Percentiles rank a stretch among this genome's conserved stretches.
These are phyloP conservation scores for Drosophila santomea DNA, from an alignment of 1,140 invertebrate species.

Conservation along the genomic window DNA sequence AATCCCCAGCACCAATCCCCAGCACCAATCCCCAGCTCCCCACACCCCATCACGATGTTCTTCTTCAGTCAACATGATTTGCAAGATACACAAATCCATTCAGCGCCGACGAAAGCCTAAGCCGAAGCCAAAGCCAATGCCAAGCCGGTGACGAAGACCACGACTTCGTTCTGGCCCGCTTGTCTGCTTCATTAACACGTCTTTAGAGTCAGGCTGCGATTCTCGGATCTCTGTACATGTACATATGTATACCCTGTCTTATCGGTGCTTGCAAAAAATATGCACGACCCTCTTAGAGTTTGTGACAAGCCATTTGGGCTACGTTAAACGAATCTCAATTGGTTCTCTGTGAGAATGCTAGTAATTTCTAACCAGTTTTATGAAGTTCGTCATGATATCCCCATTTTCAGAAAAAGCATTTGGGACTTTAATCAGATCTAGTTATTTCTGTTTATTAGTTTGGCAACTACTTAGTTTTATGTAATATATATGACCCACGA, in stretches of 20 bases:
- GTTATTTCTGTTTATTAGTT: too few relatives aligned
- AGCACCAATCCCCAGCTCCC: not conserved
- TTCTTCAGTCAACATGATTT: slow-evolving; percentile 79
- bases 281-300: too few relatives aligned
- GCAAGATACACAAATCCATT: slow-evolving; percentile 81
- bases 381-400: too few relatives aligned
- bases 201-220: slow-evolving; percentile 54
- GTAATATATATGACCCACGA: too few relatives aligned
- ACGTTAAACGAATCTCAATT: too few relatives aligned
- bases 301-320: too few relatives aligned
- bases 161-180: slow-evolving; percentile 55
- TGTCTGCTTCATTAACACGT: slow-evolving; percentile 82
- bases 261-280: not conserved
- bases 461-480: too few relatives aligned
- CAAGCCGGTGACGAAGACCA: slow-evolving; percentile 41
- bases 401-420: too few relatives aligned
- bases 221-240: slow-evolving; percentile 10
- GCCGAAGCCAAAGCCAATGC: slow-evolving; percentile 7
- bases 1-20: not conserved
- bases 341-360: too few relatives aligned
- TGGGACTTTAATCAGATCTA: too few relatives aligned
- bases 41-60: slow-evolving; percentile 27
- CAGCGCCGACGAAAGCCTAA: slow-evolving; percentile 36
- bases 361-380: too few relatives aligned
- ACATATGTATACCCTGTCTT: slow-evolving; percentile 17